Conservation (phyloP, 1,140 invertebrate genomes). For the Bicyclus anynana region DNA sequence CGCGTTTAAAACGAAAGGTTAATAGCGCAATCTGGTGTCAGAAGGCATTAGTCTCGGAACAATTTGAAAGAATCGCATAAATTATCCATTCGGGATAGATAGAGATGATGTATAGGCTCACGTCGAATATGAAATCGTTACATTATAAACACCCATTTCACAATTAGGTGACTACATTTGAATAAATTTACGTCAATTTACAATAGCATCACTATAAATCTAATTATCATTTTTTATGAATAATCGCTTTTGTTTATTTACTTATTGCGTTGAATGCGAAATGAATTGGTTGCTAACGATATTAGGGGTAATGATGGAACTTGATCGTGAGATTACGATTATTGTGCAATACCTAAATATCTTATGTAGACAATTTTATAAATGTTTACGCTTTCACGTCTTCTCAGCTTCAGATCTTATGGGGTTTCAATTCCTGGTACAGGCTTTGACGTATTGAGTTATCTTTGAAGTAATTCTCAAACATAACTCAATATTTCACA, state of each 20-base stretch:
- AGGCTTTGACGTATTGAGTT: no score
- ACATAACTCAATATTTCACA: no score
- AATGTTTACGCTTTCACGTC: constrained; percentile 4
- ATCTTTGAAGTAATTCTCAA: no score
- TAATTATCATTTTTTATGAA: constrained; percentile 42
- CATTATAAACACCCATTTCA: constrained; percentile 59
- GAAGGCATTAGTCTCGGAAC: constrained; percentile 34
- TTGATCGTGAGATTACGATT: constrained; percentile 28
- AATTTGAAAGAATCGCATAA: constrained; percentile 29
- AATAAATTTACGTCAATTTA: constrained; percentile 69
- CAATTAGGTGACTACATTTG: constrained; percentile 63
- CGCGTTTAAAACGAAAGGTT: constrained; percentile 20
- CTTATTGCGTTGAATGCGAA: constrained; percentile 11
- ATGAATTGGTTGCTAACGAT: constrained; percentile 21
- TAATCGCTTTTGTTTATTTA: constrained; percentile 14
- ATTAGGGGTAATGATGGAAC: constrained; percentile 31
- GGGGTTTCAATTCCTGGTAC: no score
- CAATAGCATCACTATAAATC: constrained; percentile 53
- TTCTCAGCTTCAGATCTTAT: no score
- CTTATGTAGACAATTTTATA: constrained; percentile 2
- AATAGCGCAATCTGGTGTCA: constrained; percentile 20
- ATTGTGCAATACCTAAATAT: no score
- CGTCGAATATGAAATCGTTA: constrained; percentile 60
- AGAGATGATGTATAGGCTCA: constrained; percentile 58
- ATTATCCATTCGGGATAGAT: constrained; percentile 36